Conservation (phyloP, 2,888 invertebrate genomes). For the Amphiduros pacificus region DNA sequence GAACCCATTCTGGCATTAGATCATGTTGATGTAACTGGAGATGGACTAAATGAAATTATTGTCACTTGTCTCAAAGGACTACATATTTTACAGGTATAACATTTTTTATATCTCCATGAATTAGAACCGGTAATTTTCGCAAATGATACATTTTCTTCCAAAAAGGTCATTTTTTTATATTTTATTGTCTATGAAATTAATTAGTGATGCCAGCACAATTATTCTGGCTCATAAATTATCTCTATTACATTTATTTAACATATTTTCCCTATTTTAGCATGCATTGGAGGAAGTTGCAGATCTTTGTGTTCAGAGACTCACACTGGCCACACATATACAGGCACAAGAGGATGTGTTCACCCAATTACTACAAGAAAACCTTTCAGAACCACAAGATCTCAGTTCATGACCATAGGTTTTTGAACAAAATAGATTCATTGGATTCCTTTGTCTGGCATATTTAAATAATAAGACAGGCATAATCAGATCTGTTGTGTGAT, state of each 20-base stretch:
- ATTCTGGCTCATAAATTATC: background rate
- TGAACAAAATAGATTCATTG: too few relatives aligned
- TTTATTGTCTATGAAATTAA: too few relatives aligned
- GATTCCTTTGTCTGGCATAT: too few relatives aligned
- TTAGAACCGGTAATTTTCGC: background rate
- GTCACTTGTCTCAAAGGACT: conserved; percentile 71
- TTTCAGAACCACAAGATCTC: too few relatives aligned
- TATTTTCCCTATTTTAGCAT: conserved; percentile 14
- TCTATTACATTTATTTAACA: background rate
- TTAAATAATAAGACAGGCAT: too few relatives aligned
- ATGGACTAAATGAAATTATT: conserved; percentile 70
- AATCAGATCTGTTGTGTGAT: too few relatives aligned
- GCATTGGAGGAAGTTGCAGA: conserved; percentile 4
- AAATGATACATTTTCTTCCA: too few relatives aligned
- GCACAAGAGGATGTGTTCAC: conserved; percentile 15
- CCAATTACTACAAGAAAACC: conserved; percentile 18
- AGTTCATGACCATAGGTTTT: too few relatives aligned
- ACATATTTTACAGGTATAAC: conserved; percentile 67
- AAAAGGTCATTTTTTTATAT: too few relatives aligned
- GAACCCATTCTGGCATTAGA: conserved; percentile 68
- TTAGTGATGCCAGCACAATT: background rate
- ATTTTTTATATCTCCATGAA: background rate
- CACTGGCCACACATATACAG: background rate
- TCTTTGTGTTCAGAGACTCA: conserved; percentile 2
- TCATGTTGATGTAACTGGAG: conserved; percentile 69